phyloP scores from a whole-genome alignment of 1,140 invertebrate genomes.

The Yoshiicerus persimilis region DNA sequence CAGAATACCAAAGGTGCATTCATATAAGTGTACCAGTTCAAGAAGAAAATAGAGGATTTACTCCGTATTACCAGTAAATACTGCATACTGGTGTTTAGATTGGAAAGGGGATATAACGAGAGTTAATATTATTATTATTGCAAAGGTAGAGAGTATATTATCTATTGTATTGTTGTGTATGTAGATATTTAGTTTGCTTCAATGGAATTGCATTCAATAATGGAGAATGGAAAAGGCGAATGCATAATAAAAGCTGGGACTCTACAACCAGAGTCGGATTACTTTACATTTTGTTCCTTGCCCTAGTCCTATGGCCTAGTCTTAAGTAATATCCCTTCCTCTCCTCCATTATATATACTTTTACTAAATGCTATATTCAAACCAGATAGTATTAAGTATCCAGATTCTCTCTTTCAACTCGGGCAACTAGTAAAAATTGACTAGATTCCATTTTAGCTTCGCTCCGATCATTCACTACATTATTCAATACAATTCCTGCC shows the following conservation, averaged over 20 bases:
- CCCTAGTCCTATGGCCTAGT: neutral
- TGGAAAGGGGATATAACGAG: neutral
- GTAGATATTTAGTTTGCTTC: neutral
- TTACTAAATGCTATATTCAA: neutral
- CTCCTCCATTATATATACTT: neutral
- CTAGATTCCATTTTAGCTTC: neutral
- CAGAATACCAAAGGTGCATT: neutral
- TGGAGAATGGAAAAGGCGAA: slow-evolving; percentile 1
- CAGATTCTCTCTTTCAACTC: neutral
- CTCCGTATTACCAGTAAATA: too few relatives aligned
- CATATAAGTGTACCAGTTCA: too few relatives aligned
- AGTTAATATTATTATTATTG: neutral
- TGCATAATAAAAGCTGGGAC: neutral
- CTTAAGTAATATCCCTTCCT: neutral
- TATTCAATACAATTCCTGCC: neutral
- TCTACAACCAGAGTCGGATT: slow-evolving; percentile 1
- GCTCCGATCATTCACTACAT: neutral
- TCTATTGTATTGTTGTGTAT: neutral
- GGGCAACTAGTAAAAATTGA: neutral
- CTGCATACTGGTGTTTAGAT: too few relatives aligned
- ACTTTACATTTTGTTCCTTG: neutral
- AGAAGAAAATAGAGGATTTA: too few relatives aligned
- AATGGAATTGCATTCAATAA: neutral
- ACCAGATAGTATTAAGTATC: neutral
- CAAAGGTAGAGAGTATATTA: neutral